Conservation (phyloP, 1,140 invertebrate species). For the Bacillus rossius region DNA sequence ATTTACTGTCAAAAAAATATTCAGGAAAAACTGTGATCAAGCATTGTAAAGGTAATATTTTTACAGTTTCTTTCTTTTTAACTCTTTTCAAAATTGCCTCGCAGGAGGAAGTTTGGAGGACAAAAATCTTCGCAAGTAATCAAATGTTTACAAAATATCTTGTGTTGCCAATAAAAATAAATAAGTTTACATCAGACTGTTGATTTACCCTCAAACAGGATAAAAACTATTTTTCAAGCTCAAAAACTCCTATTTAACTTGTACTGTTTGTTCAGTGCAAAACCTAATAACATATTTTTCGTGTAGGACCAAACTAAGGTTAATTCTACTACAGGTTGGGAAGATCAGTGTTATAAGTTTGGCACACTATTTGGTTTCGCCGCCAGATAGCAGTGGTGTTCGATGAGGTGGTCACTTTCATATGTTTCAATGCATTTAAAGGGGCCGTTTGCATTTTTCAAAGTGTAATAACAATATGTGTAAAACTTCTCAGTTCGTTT, state of each 20-base stretch:
- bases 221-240: slow-evolving; percentile 5
- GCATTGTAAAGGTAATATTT: slow-evolving; percentile 9
- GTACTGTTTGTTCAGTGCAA: slow-evolving; percentile 9
- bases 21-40: slow-evolving; percentile 11
- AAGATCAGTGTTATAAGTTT: no score
- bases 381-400: no score
- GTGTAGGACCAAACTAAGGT: slow-evolving; percentile 14
- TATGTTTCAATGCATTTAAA: no score
- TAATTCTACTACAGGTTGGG: no score
- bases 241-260: slow-evolving; percentile 7
- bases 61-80: slow-evolving; percentile 9
- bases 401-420: no score
- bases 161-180: slow-evolving; percentile 11
- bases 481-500: no score
- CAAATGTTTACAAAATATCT: slow-evolving; percentile 2
- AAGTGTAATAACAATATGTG: no score
- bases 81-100: neutral
- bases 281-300: slow-evolving; percentile 12
- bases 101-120: slow-evolving; percentile 2
- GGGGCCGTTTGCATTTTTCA: no score
- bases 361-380: no score
- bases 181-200: slow-evolving; percentile 6
- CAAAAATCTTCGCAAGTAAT: slow-evolving; percentile 3
- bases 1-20: slow-evolving; percentile 6
- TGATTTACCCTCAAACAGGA: slow-evolving; percentile 8